Evolutionary conservation across 1,140 invertebrate species (phyloP), one percentile per base, ranked within the genome.

Genomic region (Ridgeia piscesae): DNA sequence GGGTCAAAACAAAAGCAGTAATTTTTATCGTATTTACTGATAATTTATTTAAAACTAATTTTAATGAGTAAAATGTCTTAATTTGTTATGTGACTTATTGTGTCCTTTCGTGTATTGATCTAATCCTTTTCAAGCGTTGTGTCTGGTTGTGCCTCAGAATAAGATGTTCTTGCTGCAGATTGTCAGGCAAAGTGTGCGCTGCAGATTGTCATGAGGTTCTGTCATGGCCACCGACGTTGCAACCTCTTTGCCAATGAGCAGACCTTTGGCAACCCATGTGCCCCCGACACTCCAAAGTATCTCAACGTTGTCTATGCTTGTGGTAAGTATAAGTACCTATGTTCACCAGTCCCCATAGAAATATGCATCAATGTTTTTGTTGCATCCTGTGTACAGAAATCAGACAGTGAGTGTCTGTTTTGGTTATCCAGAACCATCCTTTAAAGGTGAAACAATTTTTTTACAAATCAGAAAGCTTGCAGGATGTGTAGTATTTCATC

Each of bases 271-370:
- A 97, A 97, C 94, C 98, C 98, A 0, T 99, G 98, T 95, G 97
- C 97, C 92, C 96, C 97, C 0, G 97, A 98, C 92, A 98, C 98
- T 93, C 97, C 97, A 92, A 98, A 98, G 96, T 99, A 99, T 96
- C 97, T 99, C 93, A 98, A 98, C 96, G 98, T 98, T 93, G 97
- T 98, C 93, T 99, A 98, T 96, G 98, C 98, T 35, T 99, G 98
- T 96, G 98, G 98, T 99, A 96, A 98, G 98, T 97, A 91, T 99
- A 96, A 98, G 98, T 97, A 91, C 89, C 14, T 21, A 4, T 77
- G 2, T 0, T 77, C 27, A 77, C 17, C 11, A 89, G 6, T 34
- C 89, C 58, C 58, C 17, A 21, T 77, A 27, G 58, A 77, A 77
- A 77, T 31, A 77, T 77, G 11, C 17, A 21, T 0, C 58, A 77